These are phyloP conservation scores for Drosophila colorata DNA, from an alignment of 2,888 invertebrate genomes.

Conservation along the genomic window DNA sequence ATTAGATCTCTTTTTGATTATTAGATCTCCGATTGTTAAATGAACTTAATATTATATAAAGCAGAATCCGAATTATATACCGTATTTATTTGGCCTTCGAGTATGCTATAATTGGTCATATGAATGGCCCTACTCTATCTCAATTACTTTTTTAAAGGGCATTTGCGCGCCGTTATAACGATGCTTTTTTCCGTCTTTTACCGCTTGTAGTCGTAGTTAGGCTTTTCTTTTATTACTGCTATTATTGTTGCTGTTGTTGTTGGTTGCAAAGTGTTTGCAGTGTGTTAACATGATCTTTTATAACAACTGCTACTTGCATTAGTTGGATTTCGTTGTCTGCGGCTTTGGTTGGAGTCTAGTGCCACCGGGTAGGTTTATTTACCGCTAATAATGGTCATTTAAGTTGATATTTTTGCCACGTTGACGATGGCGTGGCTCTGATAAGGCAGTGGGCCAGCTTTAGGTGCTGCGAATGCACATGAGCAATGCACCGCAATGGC, in stretches of 20 bases:
- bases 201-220: conserved; percentile 4
- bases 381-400: conserved; percentile 84
- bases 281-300: conserved; percentile 83
- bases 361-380: conserved; percentile 72
- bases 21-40: too few relatives aligned
- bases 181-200: not conserved
- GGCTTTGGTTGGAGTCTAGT: conserved; percentile 24
- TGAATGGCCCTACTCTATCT: too few relatives aligned
- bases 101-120: too few relatives aligned
- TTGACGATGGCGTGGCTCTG: conserved; percentile 74
- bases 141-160: conserved; percentile 19
- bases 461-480: conserved; percentile 28
- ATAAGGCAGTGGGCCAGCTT: conserved; percentile 58
- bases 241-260: conserved; percentile 37
- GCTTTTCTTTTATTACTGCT: conserved; percentile 37
- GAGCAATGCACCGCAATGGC: conserved; percentile 27
- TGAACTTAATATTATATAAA: too few relatives aligned
- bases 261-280: conserved; percentile 34
- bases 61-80: too few relatives aligned
- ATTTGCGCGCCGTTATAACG: conserved; percentile 3
- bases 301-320: conserved; percentile 59
- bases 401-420: conserved; percentile 65
- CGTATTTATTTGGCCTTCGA: too few relatives aligned
- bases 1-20: too few relatives aligned
- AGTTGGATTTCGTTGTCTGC: conserved; percentile 26